phyloP scores from a whole-genome alignment of 2,888 invertebrate species.

The Cheilosia vulpina region DNA sequence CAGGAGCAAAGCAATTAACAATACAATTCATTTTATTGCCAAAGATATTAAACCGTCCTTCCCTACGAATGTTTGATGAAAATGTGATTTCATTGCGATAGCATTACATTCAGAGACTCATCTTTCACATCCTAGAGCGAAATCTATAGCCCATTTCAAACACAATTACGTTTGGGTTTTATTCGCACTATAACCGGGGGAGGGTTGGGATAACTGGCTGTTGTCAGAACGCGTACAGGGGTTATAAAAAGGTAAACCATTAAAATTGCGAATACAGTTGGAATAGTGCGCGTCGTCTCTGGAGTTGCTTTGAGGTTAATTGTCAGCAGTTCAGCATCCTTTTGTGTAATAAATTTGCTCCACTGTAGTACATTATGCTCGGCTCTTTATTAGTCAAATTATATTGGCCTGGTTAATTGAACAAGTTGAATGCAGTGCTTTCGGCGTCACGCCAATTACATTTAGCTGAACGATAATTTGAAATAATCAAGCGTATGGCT shows the following conservation, averaged over 20 bases:
- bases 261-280: background rate
- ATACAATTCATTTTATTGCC: too few relatives aligned
- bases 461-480: slow-evolving; percentile 33
- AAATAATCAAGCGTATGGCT: slow-evolving; percentile 31
- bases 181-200: background rate
- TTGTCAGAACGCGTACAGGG: background rate
- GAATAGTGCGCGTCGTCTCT: slow-evolving; percentile 6
- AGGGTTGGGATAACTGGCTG: slow-evolving; percentile 5
- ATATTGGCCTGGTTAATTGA: slow-evolving; percentile 1
- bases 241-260: slow-evolving; percentile 20
- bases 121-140: background rate
- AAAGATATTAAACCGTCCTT: too few relatives aligned
- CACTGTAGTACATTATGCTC: slow-evolving; percentile 21
- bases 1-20: too few relatives aligned
- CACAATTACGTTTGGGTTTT: slow-evolving; percentile 19
- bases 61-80: too few relatives aligned
- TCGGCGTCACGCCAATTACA: slow-evolving; percentile 9
- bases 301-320: slow-evolving; percentile 30
- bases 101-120: background rate
- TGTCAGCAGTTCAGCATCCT: slow-evolving; percentile 15
- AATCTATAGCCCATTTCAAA: background rate
- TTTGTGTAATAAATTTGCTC: slow-evolving; percentile 10
- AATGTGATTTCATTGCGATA: background rate
- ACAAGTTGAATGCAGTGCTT: background rate
- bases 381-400: slow-evolving; percentile 12